These are phyloP conservation scores for Trypoxylon attenuatum DNA, from an alignment of 2,888 invertebrate species.

Conservation along the genomic window DNA sequence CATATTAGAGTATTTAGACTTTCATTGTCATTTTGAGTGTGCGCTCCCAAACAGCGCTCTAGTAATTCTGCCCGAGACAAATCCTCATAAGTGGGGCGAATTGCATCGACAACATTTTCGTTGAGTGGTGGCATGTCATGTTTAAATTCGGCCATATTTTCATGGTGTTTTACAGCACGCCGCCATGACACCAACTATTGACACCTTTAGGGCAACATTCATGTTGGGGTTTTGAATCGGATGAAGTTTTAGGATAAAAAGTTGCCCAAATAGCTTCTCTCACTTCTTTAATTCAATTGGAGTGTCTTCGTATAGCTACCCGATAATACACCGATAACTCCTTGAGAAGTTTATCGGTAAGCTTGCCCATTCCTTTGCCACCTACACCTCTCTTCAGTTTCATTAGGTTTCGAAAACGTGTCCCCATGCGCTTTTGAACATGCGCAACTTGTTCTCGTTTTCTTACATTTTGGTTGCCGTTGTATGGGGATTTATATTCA, in stretches of 20 bases:
- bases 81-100: background rate
- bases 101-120: background rate
- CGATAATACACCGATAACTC: background rate
- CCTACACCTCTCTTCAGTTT: background rate
- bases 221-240: background rate
- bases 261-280: constrained; percentile 3
- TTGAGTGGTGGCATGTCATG: background rate
- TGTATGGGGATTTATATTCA: background rate
- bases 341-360: background rate
- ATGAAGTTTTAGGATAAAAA: constrained; percentile 1
- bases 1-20: too few species aligned
- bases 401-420: background rate
- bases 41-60: too few species aligned
- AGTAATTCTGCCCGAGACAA: background rate
- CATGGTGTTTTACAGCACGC: background rate
- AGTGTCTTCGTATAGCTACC: background rate
- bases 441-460: constrained; percentile 4
- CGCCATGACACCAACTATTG: constrained; percentile 6
- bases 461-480: background rate
- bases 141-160: background rate
- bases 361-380: background rate
- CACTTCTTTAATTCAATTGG: background rate
- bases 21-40: too few species aligned
- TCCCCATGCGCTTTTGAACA: constrained; percentile 6
- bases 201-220: background rate